These are phyloP conservation scores for Porites cylindrica DNA, from an alignment of 92 coral and sea anemone species.

Conservation along the genomic window DNA sequence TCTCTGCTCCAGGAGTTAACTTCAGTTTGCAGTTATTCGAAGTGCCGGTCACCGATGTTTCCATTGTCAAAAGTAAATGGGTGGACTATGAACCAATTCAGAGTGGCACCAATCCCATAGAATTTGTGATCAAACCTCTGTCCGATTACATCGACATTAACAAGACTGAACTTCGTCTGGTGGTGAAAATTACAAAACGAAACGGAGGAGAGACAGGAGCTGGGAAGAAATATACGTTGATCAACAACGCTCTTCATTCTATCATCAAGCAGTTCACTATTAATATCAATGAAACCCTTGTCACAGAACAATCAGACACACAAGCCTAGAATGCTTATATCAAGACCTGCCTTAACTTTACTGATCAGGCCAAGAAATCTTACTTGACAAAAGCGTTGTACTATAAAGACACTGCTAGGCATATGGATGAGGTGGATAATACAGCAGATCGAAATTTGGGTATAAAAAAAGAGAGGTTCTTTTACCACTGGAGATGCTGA, in stretches of 20 bases:
- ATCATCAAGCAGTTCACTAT: constrained; percentile 48
- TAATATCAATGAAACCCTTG: constrained; percentile 30
- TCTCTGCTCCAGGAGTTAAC: constrained; percentile 28
- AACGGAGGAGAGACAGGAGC: not conserved
- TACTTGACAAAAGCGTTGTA: constrained; percentile 22
- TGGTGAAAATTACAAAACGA: constrained; percentile 13
- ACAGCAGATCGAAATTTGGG: constrained; percentile 19
- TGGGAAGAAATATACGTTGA: constrained; percentile 11
- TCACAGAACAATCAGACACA: constrained; percentile 57
- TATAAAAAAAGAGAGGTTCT: not conserved
- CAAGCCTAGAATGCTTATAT: constrained; percentile 25
- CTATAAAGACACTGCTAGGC: constrained; percentile 21
- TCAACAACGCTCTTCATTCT: constrained; percentile 27
- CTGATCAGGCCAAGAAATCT: constrained; percentile 42
- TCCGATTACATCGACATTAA: constrained; percentile 43
- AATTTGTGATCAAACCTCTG: constrained; percentile 2
- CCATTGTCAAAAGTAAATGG: constrained; percentile 33
- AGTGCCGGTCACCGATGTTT: constrained; percentile 45
- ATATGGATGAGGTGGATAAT: constrained; percentile 18
- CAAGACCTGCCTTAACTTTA: constrained; percentile 30
- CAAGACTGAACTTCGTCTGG: constrained; percentile 32
- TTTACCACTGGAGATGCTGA: not conserved
- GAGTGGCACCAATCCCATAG: constrained; percentile 37
- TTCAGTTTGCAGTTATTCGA: constrained; percentile 32
- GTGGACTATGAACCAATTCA: constrained; percentile 37